Conservation (phyloP, 2,888 invertebrate genomes). For the Phyllotreta striolata region DNA sequence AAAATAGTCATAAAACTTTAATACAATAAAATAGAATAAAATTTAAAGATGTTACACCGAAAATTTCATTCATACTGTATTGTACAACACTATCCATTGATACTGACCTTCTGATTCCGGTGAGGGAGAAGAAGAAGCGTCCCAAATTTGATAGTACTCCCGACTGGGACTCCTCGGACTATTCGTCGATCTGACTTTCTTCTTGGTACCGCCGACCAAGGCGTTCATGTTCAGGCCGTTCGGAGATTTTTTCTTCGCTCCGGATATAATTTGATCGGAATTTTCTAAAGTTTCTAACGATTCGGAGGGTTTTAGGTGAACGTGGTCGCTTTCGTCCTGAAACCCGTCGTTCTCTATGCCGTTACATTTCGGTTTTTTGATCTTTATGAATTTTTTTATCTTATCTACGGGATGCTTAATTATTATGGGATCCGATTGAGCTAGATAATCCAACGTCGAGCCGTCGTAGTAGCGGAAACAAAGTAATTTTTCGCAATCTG, state of each 20-base stretch:
- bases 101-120: slow-evolving; percentile 47
- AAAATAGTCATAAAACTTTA: too few species aligned
- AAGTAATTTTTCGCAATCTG: slow-evolving; percentile 73
- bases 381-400: slow-evolving; percentile 63
- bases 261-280: slow-evolving; percentile 49
- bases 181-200: slow-evolving; percentile 68
- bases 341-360: slow-evolving; percentile 60
- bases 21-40: slow-evolving; percentile 4
- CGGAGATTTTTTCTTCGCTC: slow-evolving; percentile 58
- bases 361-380: slow-evolving; percentile 60
- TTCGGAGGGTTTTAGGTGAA: slow-evolving; percentile 51
- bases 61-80: too few species aligned
- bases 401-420: slow-evolving; percentile 67
- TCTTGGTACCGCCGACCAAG: slow-evolving; percentile 68
- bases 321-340: slow-evolving; percentile 54
- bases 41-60: neutral
- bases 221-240: slow-evolving; percentile 61
- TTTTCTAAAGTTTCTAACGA: slow-evolving; percentile 56
- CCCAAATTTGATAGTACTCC: slow-evolving; percentile 76
- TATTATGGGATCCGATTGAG: slow-evolving; percentile 70
- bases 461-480: slow-evolving; percentile 77
- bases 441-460: slow-evolving; percentile 69
- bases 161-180: slow-evolving; percentile 65
- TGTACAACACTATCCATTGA: too few species aligned
- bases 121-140: slow-evolving; percentile 64